These are phyloP conservation scores for Anguilla megastoma DNA, from an alignment of 2,797 vertebrate genomes.

Conservation along the genomic window DNA sequence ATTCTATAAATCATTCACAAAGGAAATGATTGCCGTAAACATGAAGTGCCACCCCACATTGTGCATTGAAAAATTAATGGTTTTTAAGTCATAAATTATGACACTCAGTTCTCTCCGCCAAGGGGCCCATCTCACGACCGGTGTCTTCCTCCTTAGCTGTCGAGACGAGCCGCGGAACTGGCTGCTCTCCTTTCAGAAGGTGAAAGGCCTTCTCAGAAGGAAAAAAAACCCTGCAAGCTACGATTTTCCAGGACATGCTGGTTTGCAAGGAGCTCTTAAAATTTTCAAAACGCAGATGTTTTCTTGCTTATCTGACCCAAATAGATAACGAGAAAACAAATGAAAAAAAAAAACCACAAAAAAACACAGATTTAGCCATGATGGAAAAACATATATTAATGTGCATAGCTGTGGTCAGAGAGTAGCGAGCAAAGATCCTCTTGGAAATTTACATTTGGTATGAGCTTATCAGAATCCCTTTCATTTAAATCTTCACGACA, in stretches of 20 bases:
- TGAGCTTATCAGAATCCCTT: conserved; percentile 31
- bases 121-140: conserved; percentile 40
- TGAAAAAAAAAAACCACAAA: no score
- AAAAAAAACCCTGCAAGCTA: not conserved
- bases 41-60: conserved; percentile 70
- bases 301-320: conserved; percentile 12
- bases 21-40: conserved; percentile 75
- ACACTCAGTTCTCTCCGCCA: conserved; percentile 55
- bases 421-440: conserved; percentile 12
- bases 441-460: conserved; percentile 25
- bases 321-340: conserved; percentile 16
- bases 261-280: conserved; percentile 15
- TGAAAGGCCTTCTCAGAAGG: not conserved
- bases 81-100: conserved; percentile 77
- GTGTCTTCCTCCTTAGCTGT: conserved; percentile 43
- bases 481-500: conserved; percentile 1
- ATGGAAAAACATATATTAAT: conserved; percentile 15
- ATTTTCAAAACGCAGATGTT: conserved; percentile 9
- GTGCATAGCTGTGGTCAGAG: conserved; percentile 25
- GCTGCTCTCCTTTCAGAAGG: conserved; percentile 1
- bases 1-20: conserved; percentile 73
- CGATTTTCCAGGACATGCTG: not conserved
- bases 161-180: not conserved
- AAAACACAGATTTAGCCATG: conserved; percentile 10
- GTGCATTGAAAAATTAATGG: conserved; percentile 72